phyloP scores from a whole-genome alignment of 2,888 invertebrate genomes.

The Polydesmus complanatus region DNA sequence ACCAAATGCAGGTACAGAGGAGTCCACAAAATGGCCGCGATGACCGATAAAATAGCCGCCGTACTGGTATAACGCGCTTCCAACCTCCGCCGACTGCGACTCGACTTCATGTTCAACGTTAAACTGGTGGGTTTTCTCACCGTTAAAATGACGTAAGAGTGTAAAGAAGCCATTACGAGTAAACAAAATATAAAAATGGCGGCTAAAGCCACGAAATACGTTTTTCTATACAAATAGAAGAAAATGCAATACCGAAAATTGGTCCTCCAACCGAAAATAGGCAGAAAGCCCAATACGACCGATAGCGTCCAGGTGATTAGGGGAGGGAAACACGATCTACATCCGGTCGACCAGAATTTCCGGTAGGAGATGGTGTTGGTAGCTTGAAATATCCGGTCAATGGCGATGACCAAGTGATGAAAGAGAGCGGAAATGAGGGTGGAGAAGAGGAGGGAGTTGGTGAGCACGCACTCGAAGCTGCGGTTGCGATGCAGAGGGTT shows the following conservation, averaged over 20 bases:
- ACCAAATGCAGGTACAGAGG: constrained; percentile 11
- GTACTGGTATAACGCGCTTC: constrained; percentile 8
- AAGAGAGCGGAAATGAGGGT: constrained; percentile 3
- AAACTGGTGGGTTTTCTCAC: not conserved
- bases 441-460: constrained; percentile 8
- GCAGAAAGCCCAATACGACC: constrained; percentile 6
- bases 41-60: constrained; percentile 5
- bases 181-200: constrained; percentile 4
- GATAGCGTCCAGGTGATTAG: not conserved
- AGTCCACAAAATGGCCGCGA: constrained; percentile 11
- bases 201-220: constrained; percentile 6
- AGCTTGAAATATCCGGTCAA: constrained; percentile 7
- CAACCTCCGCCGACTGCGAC: constrained; percentile 1
- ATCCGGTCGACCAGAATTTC: constrained; percentile 6
- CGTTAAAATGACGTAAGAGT: constrained; percentile 11
- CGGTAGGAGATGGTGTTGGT: constrained; percentile 1
- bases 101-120: constrained; percentile 9
- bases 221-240: constrained; percentile 8
- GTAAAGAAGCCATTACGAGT: not conserved
- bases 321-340: not conserved
- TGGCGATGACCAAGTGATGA: constrained; percentile 6
- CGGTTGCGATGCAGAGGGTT: constrained; percentile 6
- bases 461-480: constrained; percentile 3
- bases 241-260: constrained; percentile 13
- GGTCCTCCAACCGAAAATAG: constrained; percentile 12